These are phyloP conservation scores for Marasmarcha lunaedactyla DNA, from an alignment of 2,888 invertebrate genomes.

Conservation along the genomic window DNA sequence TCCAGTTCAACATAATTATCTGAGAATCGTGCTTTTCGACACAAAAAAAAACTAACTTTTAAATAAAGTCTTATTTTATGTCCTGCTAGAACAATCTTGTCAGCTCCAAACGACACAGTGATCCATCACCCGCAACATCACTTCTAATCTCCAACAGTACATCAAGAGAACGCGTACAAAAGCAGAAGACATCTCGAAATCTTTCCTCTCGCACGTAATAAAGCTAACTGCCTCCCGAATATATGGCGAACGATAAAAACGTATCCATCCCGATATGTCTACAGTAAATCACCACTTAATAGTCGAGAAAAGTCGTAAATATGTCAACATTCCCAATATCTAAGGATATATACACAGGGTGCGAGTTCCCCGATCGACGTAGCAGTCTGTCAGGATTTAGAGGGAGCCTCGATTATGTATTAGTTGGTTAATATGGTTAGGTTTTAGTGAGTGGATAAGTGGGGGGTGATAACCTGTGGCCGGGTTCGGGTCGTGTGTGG, in stretches of 20 bases:
- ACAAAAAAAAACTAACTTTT: too few species aligned
- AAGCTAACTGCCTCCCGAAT: constrained; percentile 39
- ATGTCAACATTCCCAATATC: constrained; percentile 68
- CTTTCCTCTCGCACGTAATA: constrained; percentile 35
- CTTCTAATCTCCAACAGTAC: too few species aligned
- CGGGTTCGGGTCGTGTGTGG: too few species aligned
- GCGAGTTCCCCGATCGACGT: constrained; percentile 29
- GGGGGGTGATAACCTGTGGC: too few species aligned
- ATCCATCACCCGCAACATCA: too few species aligned
- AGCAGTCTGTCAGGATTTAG: constrained; percentile 35
- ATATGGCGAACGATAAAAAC: constrained; percentile 65
- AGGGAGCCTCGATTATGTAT: background rate
- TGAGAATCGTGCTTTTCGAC: too few species aligned
- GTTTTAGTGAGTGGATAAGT: background rate
- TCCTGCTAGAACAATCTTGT: too few species aligned
- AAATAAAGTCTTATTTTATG: too few species aligned
- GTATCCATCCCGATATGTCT: constrained; percentile 67
- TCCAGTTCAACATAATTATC: too few species aligned
- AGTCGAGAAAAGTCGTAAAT: constrained; percentile 63
- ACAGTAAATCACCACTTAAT: constrained; percentile 67
- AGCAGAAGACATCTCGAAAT: too few species aligned
- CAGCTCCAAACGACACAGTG: too few species aligned
- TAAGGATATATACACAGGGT: constrained; percentile 47
- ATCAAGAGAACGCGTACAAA: too few species aligned
- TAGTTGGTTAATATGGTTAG: constrained; percentile 5